These are phyloP conservation scores for Pseudorasbora parva DNA, from an alignment of 2,113 vertebrate species.

Conservation along the genomic window DNA sequence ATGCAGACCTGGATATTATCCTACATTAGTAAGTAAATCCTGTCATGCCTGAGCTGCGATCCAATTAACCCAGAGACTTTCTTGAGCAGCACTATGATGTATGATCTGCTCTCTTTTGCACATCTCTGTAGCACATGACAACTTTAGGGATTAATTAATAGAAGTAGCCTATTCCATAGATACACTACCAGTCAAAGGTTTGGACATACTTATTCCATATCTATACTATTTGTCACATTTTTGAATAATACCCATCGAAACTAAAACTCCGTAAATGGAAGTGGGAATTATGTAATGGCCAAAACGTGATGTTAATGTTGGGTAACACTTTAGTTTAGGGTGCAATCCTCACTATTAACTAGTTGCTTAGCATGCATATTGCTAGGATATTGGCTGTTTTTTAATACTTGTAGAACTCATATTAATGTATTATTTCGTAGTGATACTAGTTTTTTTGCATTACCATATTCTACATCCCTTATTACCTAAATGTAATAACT, in stretches of 20 bases:
- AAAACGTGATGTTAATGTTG: background rate
- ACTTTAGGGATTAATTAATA: background rate
- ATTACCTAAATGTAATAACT: too few species aligned
- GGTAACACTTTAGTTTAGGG: too few species aligned
- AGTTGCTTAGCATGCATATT: too few species aligned
- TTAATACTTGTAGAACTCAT: too few species aligned
- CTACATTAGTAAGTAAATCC: constrained; percentile 16
- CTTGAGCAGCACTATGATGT: background rate
- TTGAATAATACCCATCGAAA: background rate
- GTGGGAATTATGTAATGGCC: background rate
- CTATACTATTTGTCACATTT: background rate
- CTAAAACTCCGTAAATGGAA: background rate
- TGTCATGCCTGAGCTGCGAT: constrained; percentile 8
- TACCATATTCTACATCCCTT: too few species aligned
- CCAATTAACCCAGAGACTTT: constrained; percentile 13
- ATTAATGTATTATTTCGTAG: too few species aligned
- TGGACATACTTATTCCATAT: background rate
- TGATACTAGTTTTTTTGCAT: too few species aligned
- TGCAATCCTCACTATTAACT: too few species aligned
- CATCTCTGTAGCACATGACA: background rate
- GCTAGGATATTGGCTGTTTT: too few species aligned
- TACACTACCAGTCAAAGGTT: background rate
- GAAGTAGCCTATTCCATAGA: background rate
- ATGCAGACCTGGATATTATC: constrained; percentile 2
- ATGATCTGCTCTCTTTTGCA: background rate